phyloP scores from a whole-genome alignment of 1,140 invertebrate genomes.

The Octopus sinensis region DNA sequence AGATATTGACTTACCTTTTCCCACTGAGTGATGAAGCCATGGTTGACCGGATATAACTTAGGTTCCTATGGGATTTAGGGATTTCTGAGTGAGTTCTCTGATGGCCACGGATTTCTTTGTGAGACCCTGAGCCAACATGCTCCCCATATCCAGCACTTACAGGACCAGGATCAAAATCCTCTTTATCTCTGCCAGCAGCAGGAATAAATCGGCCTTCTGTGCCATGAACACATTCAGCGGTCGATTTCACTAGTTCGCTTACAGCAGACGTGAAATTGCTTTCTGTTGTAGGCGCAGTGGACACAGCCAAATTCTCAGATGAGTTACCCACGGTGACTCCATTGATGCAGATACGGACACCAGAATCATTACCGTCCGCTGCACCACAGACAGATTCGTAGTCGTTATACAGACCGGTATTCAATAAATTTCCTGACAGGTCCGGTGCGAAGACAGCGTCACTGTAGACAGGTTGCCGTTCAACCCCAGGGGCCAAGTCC shows the following conservation, averaged over 20 bases:
- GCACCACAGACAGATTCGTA: background rate
- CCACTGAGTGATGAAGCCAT: conserved; percentile 4
- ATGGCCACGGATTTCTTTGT: background rate
- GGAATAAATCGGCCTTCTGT: background rate
- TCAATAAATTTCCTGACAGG: background rate
- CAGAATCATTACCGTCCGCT: conserved; percentile 16
- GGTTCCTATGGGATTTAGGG: no score
- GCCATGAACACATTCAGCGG: background rate
- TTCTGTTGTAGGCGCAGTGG: background rate
- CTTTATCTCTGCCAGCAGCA: background rate
- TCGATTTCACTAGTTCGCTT: background rate
- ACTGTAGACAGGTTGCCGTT: conserved; percentile 16
- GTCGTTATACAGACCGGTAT: background rate
- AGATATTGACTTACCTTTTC: background rate
- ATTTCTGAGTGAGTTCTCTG: background rate
- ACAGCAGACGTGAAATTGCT: background rate
- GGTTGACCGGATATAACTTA: background rate
- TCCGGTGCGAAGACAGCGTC: conserved; percentile 15
- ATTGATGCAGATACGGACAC: conserved; percentile 48
- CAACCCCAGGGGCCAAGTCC: conserved; percentile 37
- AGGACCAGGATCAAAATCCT: background rate
- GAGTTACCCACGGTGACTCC: conserved; percentile 46
- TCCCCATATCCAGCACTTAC: background rate
- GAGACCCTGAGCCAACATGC: background rate
- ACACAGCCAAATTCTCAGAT: conserved; percentile 26